phyloP scores from a whole-genome alignment of 1,140 invertebrate genomes.

The Popillia japonica region DNA sequence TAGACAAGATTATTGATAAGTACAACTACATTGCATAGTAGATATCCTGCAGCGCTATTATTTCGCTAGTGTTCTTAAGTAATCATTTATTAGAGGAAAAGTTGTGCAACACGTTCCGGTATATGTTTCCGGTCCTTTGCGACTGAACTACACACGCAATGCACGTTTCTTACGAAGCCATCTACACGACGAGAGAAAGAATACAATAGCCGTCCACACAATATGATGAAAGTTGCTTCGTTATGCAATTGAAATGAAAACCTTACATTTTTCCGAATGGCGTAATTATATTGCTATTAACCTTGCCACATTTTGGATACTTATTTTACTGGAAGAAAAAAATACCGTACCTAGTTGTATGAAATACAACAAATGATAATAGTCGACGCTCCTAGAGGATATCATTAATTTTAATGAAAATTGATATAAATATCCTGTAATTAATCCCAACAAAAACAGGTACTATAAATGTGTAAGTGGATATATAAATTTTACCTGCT shows the following conservation, averaged over 20 bases:
- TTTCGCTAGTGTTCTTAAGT: background rate
- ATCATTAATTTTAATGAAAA: background rate
- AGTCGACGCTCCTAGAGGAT: background rate
- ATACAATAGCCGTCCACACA: background rate
- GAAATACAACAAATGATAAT: background rate
- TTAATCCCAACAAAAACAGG: background rate
- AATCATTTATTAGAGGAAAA: conserved; percentile 20
- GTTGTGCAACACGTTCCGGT: conserved; percentile 19
- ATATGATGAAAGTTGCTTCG: background rate
- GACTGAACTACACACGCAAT: conserved; percentile 9
- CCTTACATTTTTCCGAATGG: background rate
- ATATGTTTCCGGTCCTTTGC: conserved; percentile 12
- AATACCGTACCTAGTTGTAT: too few species aligned
- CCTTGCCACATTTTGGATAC: background rate
- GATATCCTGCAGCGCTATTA: background rate
- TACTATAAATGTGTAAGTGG: too few species aligned
- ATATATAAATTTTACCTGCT: background rate
- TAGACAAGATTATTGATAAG: background rate
- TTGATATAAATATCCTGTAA: conserved; percentile 8
- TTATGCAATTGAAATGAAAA: background rate
- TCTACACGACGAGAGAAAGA: background rate
- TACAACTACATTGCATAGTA: background rate
- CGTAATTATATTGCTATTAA: background rate
- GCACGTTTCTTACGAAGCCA: background rate
- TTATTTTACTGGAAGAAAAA: background rate